Evolutionary conservation across 2,888 invertebrate species (phyloP).

Genomic region (Thysanoteuthis rhombus): DNA sequence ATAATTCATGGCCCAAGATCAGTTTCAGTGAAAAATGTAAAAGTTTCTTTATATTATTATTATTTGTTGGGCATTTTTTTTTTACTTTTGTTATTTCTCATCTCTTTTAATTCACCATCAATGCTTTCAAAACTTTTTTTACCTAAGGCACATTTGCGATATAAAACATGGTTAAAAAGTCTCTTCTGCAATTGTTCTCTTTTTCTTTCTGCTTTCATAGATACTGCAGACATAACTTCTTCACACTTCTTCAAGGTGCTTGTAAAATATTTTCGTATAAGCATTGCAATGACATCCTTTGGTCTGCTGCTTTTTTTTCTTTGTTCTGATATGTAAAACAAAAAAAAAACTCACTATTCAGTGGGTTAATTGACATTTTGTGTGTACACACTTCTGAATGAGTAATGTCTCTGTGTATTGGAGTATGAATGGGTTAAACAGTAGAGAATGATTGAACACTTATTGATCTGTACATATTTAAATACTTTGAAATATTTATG

Average conservation of each 20-base stretch:
- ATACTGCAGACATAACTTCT: not conserved
- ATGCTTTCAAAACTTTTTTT: not conserved
- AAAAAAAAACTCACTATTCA: not conserved
- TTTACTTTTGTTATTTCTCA: not conserved
- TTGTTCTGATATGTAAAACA: not conserved
- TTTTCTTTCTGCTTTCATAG: not conserved
- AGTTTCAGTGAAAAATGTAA: not conserved
- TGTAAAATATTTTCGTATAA: not conserved
- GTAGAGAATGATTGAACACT: not conserved
- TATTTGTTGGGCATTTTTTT: not conserved
- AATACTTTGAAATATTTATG: slow-evolving; percentile 1
- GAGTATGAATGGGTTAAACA: not conserved
- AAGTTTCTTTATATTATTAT: not conserved
- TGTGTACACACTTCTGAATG: not conserved
- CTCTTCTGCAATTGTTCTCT: not conserved
- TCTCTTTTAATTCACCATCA: not conserved
- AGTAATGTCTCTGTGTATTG: not conserved
- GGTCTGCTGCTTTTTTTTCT: not conserved
- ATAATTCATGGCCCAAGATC: not conserved
- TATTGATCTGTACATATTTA: not conserved
- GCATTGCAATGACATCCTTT: not conserved
- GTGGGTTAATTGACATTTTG: not conserved
- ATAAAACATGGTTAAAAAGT: not conserved
- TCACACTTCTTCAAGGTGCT: not conserved
- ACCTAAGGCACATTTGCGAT: not conserved